A percentile compares a stretch with the other conserved stretches of the same genome.
These are phyloP conservation scores for Tolypeutes matacus DNA, from an alignment of 2,797 vertebrate species.

Conservation along the genomic window DNA sequence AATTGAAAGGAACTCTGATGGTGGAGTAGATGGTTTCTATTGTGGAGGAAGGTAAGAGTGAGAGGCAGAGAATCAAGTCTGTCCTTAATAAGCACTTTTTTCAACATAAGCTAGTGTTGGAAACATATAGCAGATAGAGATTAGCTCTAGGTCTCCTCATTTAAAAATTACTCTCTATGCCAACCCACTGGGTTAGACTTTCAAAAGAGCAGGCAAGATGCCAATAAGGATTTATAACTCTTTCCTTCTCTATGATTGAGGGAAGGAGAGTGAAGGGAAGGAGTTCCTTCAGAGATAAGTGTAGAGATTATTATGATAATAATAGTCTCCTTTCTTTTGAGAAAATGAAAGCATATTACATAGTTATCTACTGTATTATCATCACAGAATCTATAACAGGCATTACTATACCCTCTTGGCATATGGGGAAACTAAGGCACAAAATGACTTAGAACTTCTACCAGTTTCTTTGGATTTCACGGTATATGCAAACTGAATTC, in stretches of 20 bases:
- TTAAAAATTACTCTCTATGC: slow-evolving; percentile 79
- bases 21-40: slow-evolving; percentile 36
- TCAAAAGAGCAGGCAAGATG: slow-evolving; percentile 72
- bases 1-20: slow-evolving; percentile 46
- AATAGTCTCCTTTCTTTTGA: slow-evolving; percentile 50
- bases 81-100: slow-evolving; percentile 66
- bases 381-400: not conserved
- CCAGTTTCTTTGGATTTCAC: slow-evolving; percentile 49
- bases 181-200: slow-evolving; percentile 74
- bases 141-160: slow-evolving; percentile 74
- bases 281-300: slow-evolving; percentile 55
- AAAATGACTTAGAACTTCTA: slow-evolving; percentile 48
- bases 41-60: not conserved
- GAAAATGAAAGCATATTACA: slow-evolving; percentile 53
- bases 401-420: slow-evolving; percentile 46
- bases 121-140: slow-evolving; percentile 70
- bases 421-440: slow-evolving; percentile 51
- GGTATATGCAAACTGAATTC: not conserved
- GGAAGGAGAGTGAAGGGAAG: slow-evolving; percentile 64
- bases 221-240: slow-evolving; percentile 71
- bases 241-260: slow-evolving; percentile 55
- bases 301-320: slow-evolving; percentile 57
- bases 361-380: slow-evolving; percentile 49
- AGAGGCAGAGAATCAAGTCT: slow-evolving; percentile 50
- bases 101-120: slow-evolving; percentile 61